These are phyloP conservation scores for Caenorhabditis macrosperma DNA, from an alignment of 2,888 invertebrate species.

Conservation along the genomic window DNA sequence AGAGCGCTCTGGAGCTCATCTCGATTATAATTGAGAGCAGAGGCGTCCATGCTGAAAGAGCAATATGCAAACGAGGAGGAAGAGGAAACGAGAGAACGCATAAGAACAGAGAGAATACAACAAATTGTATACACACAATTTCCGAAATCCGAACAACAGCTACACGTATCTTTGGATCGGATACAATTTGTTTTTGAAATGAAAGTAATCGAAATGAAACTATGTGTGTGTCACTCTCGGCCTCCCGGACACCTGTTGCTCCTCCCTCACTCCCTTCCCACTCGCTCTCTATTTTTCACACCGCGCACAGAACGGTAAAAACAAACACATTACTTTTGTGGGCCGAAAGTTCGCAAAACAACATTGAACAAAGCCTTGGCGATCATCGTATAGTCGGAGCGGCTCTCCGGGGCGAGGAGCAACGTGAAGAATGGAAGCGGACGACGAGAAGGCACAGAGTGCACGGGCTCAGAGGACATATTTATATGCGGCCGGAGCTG, in stretches of 20 bases:
- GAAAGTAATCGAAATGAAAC: not conserved
- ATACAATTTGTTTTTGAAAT: too few species aligned
- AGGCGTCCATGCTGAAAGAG: conserved; percentile 13
- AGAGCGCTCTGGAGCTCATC: not conserved
- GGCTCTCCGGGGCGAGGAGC: too few species aligned
- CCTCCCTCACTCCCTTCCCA: conserved; percentile 5
- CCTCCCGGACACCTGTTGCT: conserved; percentile 13
- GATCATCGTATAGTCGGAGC: not conserved
- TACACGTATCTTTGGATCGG: too few species aligned
- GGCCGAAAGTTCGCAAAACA: not conserved
- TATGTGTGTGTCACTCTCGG: not conserved
- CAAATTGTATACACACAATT: too few species aligned
- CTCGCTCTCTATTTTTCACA: conserved; percentile 5
- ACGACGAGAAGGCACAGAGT: not conserved
- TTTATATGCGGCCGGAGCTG: not conserved
- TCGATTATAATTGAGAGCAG: not conserved
- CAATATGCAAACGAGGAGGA: not conserved
- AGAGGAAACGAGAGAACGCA: not conserved
- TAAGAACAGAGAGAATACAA: not conserved
- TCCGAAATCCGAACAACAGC: too few species aligned
- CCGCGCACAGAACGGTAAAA: conserved; percentile 33
- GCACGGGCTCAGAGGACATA: not conserved
- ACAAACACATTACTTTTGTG: conserved; percentile 47
- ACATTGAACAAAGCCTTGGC: not conserved
- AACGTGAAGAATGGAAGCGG: too few species aligned